Conservation (phyloP, 2,797 vertebrate genomes). For the Thalassophryne amazonica region DNA sequence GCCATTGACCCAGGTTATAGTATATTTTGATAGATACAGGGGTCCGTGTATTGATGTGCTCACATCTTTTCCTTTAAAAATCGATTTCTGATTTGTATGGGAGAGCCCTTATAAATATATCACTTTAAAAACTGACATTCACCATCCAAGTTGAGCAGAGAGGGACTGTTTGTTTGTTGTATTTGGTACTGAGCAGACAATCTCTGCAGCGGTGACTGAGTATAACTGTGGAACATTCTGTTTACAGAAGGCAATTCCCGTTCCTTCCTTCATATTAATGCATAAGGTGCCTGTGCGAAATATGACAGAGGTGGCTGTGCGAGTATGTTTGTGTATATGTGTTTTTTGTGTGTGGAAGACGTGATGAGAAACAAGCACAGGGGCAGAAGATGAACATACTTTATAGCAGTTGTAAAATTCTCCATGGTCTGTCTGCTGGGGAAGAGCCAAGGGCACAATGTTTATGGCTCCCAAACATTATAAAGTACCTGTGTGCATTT, state of each 20-base stretch:
- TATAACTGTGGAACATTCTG: slow-evolving; percentile 10
- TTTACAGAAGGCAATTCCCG: slow-evolving; percentile 42
- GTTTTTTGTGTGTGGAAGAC: slow-evolving; percentile 51
- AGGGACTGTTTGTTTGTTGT: background rate
- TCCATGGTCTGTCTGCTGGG: slow-evolving; percentile 81
- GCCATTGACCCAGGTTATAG: no score
- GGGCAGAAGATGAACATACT: slow-evolving; percentile 76
- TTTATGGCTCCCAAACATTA: slow-evolving; percentile 81
- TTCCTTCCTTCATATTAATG: slow-evolving; percentile 59
- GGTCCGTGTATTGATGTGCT: no score
- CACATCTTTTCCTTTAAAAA: no score
- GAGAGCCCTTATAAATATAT: no score
- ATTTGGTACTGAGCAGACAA: background rate
- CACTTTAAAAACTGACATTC: background rate
- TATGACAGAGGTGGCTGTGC: slow-evolving; percentile 55
- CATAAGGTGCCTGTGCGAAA: slow-evolving; percentile 53
- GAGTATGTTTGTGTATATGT: slow-evolving; percentile 51
- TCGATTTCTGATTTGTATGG: no score
- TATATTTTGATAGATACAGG: no score
- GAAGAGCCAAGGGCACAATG: slow-evolving; percentile 83
- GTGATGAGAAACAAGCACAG: slow-evolving; percentile 51
- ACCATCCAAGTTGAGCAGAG: background rate
- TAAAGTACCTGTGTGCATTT: slow-evolving; percentile 79
- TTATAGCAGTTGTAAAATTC: slow-evolving; percentile 81
- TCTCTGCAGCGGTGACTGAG: slow-evolving; percentile 5